Evolutionary conservation across 2,888 invertebrate genomes (phyloP).

Genomic region (Drosophila robusta): DNA sequence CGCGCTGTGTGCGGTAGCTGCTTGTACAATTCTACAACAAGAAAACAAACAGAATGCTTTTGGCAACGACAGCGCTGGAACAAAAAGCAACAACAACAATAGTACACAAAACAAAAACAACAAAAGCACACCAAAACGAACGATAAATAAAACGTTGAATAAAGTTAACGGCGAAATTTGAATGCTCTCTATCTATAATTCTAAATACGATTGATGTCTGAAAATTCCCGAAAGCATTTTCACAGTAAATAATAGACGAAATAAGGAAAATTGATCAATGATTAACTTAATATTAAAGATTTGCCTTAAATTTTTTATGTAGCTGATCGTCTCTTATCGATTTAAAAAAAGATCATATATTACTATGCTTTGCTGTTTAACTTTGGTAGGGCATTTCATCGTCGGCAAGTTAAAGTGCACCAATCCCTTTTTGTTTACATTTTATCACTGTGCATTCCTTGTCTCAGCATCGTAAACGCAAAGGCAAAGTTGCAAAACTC

Average conservation of each 20-base stretch:
- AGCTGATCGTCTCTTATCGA: no score
- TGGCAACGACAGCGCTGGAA: conserved; percentile 45
- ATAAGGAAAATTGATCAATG: not conserved
- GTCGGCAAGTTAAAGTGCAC: not conserved
- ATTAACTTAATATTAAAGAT: no score
- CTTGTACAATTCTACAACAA: conserved; percentile 42
- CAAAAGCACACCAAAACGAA: conserved; percentile 33
- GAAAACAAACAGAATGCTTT: conserved; percentile 52
- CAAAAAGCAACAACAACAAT: conserved; percentile 22
- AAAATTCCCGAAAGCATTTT: no score
- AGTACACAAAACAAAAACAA: conserved; percentile 21
- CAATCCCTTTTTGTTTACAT: conserved; percentile 16
- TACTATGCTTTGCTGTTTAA: no score
- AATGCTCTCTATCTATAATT: conserved; percentile 27
- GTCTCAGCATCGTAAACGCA: conserved; percentile 8
- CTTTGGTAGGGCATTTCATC: not conserved
- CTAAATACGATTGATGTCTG: no score
- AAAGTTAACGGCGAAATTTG: conserved; percentile 22
- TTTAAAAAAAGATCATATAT: not conserved
- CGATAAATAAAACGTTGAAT: conserved; percentile 16
- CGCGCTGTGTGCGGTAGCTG: conserved; percentile 60
- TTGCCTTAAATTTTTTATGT: no score
- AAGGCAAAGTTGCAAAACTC: conserved; percentile 17
- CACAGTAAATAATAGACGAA: no score
- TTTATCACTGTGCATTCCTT: conserved; percentile 14